Percentiles rank a stretch among this genome's conserved stretches.
phyloP scores from a whole-genome alignment of 2,113 vertebrate species.

The Strix aluco region DNA sequence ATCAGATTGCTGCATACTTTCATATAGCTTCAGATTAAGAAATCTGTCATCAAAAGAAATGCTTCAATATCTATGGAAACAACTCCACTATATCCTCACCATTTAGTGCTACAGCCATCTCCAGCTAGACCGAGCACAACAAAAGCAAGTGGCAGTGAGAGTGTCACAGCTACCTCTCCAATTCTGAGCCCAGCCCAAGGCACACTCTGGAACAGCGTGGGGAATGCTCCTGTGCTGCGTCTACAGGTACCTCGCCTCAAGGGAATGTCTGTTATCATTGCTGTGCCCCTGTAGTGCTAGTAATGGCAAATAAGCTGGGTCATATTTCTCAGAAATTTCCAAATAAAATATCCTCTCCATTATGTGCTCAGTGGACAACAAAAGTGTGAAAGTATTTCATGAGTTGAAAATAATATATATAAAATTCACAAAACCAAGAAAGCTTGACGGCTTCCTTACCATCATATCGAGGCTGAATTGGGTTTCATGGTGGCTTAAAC shows the following conservation, averaged over 20 bases:
- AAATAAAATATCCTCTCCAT: neutral
- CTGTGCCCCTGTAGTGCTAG: neutral
- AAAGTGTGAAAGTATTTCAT: neutral
- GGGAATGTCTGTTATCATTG: neutral
- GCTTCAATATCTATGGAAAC: neutral
- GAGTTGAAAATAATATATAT: neutral
- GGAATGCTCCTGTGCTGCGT: neutral
- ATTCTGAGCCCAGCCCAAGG: neutral
- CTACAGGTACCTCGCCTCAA: neutral
- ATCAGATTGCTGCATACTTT: neutral
- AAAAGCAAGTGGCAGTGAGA: neutral
- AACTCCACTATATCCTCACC: neutral
- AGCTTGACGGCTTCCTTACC: neutral
- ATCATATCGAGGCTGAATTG: neutral
- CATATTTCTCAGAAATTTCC: neutral
- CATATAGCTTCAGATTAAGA: neutral
- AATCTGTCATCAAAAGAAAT: neutral
- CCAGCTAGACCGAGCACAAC: neutral
- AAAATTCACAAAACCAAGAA: neutral
- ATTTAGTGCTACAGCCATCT: neutral
- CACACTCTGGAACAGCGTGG: rapidly evolving
- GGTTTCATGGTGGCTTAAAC: conserved; percentile 14
- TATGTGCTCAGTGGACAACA: neutral
- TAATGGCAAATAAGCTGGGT: neutral
- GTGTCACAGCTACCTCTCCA: neutral